Conservation (phyloP, 2,888 invertebrate genomes). For the Pardosa pseudoannulata region DNA sequence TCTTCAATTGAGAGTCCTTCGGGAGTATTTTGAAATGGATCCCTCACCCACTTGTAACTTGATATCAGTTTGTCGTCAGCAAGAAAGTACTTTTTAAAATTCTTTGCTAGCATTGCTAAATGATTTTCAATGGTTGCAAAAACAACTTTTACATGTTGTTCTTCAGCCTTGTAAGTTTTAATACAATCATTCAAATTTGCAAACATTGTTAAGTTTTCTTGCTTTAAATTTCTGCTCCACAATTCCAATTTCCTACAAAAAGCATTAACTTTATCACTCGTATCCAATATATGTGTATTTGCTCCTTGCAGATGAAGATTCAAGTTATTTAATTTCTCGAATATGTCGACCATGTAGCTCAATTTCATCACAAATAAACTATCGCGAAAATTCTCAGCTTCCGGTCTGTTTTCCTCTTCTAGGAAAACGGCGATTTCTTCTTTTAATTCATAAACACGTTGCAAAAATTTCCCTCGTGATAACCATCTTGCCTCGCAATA, state of each 20-base stretch:
- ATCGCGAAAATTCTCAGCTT: slow-evolving; percentile 29
- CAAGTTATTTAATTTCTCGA: slow-evolving; percentile 47
- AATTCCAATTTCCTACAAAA: slow-evolving; percentile 61
- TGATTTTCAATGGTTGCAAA: slow-evolving; percentile 27
- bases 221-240: slow-evolving; percentile 61
- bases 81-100: background rate
- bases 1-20: no score
- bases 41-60: slow-evolving; percentile 22
- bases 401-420: slow-evolving; percentile 11
- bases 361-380: slow-evolving; percentile 34
- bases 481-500: no score
- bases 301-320: slow-evolving; percentile 42
- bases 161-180: slow-evolving; percentile 17
- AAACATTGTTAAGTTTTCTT: slow-evolving; percentile 30
- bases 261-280: slow-evolving; percentile 47
- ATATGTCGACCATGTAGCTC: slow-evolving; percentile 43
- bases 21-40: background rate
- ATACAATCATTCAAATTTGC: slow-evolving; percentile 20
- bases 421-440: slow-evolving; percentile 18
- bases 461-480: background rate
- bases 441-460: slow-evolving; percentile 10
- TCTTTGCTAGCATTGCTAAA: slow-evolving; percentile 13
- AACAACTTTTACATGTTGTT: slow-evolving; percentile 18
- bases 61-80: slow-evolving; percentile 18
- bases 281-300: slow-evolving; percentile 38